Conservation (phyloP, 2,888 invertebrate species). For the Meiosimyza platycephala region DNA sequence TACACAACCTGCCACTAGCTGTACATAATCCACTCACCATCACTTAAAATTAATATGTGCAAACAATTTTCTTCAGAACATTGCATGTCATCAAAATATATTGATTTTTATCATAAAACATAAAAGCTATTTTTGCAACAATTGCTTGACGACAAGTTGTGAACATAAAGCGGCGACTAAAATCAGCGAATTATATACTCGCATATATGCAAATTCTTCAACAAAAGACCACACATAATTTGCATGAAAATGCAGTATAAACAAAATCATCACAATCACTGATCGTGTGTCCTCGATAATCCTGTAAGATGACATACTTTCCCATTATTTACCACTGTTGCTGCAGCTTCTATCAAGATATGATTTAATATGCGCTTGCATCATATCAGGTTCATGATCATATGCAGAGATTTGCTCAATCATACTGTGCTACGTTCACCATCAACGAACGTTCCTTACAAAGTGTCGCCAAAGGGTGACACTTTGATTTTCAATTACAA, state of each 20-base stretch:
- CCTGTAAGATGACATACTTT: constrained; percentile 15
- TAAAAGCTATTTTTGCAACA: no score
- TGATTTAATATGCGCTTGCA: constrained; percentile 21
- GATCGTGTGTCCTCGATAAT: neutral
- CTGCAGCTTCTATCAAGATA: constrained; percentile 4
- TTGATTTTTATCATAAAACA: no score
- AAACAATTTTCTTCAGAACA: no score
- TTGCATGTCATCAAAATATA: no score
- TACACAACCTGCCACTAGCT: no score
- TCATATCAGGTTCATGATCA: constrained; percentile 2
- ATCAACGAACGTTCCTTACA: neutral
- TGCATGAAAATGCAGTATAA: constrained; percentile 6
- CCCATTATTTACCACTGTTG: neutral
- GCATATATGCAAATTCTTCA: neutral
- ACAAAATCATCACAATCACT: constrained; percentile 11
- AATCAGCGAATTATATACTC: no score
- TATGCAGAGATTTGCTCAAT: constrained; percentile 5
- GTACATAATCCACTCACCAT: no score
- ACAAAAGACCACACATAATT: constrained; percentile 22
- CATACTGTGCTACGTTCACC: no score
- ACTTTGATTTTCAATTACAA: constrained; percentile 33
- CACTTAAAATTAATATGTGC: no score
- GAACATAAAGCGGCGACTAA: no score
- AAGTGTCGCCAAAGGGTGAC: constrained; percentile 32
- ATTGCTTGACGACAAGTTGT: no score